Base-by-base conservation (phyloP, 1,140 invertebrate species). In the Meteorus sp. region DNA sequence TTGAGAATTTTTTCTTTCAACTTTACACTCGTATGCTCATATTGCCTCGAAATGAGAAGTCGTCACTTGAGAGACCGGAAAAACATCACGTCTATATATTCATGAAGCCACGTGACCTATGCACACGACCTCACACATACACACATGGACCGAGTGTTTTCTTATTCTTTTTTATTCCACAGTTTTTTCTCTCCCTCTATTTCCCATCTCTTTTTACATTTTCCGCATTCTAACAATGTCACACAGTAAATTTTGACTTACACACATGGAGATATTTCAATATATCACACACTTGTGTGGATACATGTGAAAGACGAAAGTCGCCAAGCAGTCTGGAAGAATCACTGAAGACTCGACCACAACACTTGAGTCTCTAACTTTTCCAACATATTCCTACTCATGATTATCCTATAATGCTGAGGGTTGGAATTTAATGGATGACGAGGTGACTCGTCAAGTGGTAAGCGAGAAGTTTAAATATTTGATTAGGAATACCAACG, bases 271-370 rank as follows among this genome's bases (percentile, higher is more conserved):
- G 9, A 5, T 9, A 4, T 29, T 31, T 31, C 9, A 31, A 9
- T 31, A 9, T 31, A 5, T 4, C 9, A 31, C 29, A 9, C 4
- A 9, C 4, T 31, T 31, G 4, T 4, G 13, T 11, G 15, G 2
- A 27, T 23, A 13, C 11, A 47, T 9, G 8, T 6, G 19, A 47
- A 22, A 27, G 27, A 5, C 2, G 19, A 2, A 0, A 59, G 56
- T 59, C 56, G 56, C 56, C 56, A 59, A 59, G 56, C 56, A 59
- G 56, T 59, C 56, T 59, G 17, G 56, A 35, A 27, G 23, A 8
- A 48, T 33, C 25, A 0, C 19, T 9, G 25, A 22, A n/a, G 29
- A 33, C 43, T 45, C 37, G 22, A 13, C 22, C 15, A 22, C n/a
- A 17, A 23, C 22, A 29, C 27, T 29, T 9, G 35, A 13, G n/a